Evolutionary conservation across 2,113 vertebrate species (phyloP), one percentile per base, ranked within the genome.

Genomic region (Misgurnus mizolepis): DNA sequence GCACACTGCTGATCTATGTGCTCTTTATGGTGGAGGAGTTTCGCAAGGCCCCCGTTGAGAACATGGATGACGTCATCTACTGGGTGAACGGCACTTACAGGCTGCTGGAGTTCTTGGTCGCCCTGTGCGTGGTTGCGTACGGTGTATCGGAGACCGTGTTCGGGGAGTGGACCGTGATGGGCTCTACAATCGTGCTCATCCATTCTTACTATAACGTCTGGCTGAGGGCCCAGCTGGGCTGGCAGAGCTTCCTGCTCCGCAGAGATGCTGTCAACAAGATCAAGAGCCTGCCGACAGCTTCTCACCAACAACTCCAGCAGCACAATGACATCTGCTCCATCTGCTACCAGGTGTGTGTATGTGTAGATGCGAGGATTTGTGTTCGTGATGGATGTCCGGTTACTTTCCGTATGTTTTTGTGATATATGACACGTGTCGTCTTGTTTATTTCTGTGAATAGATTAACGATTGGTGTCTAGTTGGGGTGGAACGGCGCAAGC

Each of bases 11-110:
- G 85, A 96, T 96, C 93, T 99, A 95, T 41, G 93, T 99, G 78
- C 93, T 99, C 84, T 99, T 99, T 85, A 99, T 99, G 97, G 96
- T 99, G 88, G 98, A 99, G 85, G 97, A 99, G 89, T 95, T 99
- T 86, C 93, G 95, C 56, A 99, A 98, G 60, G 96, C 96, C 79
- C 97, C 98, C 0, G 96, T 99, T 47, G 97, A 99, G 84, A 99
- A 99, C 88, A 98, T 99, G 97, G 98, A 99, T 27, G 98, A 99
- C 55, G 98, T 99, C 17, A 99, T 99, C 83, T 99, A 99, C 85
- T 97, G 94, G 0, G 97, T 99, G 70, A 99, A 99, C 0, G 96
- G 98, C 67, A 98, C 97, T 0, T 99, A 99, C 89, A 93, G 97
- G 41, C 91, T 99, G 85, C 93, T 99, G 86, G 98, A 99, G 84